Evolutionary conservation across 1,140 invertebrate genomes (phyloP).

Genomic region (Drosophila oshimai): DNA sequence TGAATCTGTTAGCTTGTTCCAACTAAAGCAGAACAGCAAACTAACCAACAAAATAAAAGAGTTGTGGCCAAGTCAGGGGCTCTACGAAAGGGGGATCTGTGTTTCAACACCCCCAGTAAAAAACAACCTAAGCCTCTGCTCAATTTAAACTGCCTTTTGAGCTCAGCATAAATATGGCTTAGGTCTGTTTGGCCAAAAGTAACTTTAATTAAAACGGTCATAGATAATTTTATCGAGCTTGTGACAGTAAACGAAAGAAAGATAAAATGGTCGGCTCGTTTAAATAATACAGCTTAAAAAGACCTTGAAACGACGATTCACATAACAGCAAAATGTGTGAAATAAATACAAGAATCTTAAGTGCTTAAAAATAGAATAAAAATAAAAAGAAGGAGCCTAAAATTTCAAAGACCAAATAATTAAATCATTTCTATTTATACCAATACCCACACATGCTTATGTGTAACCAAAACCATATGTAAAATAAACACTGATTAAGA

Average conservation of each 20-base stretch:
- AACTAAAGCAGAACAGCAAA: constrained; percentile 25
- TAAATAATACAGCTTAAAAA: constrained; percentile 30
- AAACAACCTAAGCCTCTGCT: not conserved
- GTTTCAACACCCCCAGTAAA: not conserved
- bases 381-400: not conserved
- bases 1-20: constrained; percentile 10
- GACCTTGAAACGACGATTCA: constrained; percentile 8
- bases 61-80: not conserved
- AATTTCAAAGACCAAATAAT: not conserved
- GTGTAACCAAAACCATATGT: not conserved
- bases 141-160: not conserved
- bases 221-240: constrained; percentile 41
- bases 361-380: not conserved
- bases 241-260: constrained; percentile 28
- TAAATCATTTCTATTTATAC: constrained; percentile 17
- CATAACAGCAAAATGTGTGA: constrained; percentile 36
- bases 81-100: not conserved
- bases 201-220: constrained; percentile 43
- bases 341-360: constrained; percentile 8
- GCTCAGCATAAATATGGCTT: constrained; percentile 17
- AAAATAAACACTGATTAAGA: not conserved
- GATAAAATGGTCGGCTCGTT: constrained; percentile 21
- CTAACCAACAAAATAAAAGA: constrained; percentile 21
- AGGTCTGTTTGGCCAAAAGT: not conserved
- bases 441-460: not conserved